Conservation (phyloP, 2,797 vertebrate genomes). For the Chaenodraco wilsoni region DNA sequence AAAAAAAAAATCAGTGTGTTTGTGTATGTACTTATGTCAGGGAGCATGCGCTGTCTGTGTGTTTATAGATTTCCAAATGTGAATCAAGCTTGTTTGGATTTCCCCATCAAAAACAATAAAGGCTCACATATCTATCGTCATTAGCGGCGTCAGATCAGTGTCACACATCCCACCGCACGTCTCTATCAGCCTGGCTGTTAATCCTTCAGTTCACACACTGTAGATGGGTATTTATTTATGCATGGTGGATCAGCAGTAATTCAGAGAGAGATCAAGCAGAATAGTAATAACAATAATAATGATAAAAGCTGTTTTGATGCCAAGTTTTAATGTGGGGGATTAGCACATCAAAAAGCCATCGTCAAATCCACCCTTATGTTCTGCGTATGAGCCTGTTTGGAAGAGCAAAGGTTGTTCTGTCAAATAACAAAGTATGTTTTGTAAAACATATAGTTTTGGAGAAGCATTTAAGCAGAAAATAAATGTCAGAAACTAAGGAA, state of each 20-base stretch:
- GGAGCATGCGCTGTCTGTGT: slow-evolving; percentile 15
- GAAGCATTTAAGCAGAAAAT: background rate
- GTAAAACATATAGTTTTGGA: background rate
- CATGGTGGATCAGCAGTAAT: slow-evolving; percentile 54
- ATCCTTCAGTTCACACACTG: slow-evolving; percentile 65
- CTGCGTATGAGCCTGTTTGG: slow-evolving; percentile 42
- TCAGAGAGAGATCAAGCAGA: slow-evolving; percentile 48
- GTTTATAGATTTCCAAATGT: slow-evolving; percentile 16
- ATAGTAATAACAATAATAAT: slow-evolving; percentile 64
- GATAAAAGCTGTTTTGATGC: slow-evolving; percentile 64
- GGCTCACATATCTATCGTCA: slow-evolving; percentile 42
- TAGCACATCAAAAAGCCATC: slow-evolving; percentile 64
- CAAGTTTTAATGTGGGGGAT: slow-evolving; percentile 49
- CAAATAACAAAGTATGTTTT: slow-evolving; percentile 17
- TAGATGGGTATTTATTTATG: slow-evolving; percentile 69
- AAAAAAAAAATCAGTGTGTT: slow-evolving; percentile 15
- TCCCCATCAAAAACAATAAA: slow-evolving; percentile 55
- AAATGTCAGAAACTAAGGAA: background rate
- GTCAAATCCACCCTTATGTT: slow-evolving; percentile 39
- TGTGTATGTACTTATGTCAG: slow-evolving; percentile 26
- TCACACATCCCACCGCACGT: slow-evolving; percentile 1
- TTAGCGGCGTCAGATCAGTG: slow-evolving; percentile 55
- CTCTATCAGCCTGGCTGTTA: slow-evolving; percentile 46
- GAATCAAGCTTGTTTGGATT: slow-evolving; percentile 41
- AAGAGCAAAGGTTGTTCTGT: slow-evolving; percentile 34